These are phyloP conservation scores for Chelon auratus DNA, from an alignment of 2,797 vertebrate genomes.

Conservation along the genomic window DNA sequence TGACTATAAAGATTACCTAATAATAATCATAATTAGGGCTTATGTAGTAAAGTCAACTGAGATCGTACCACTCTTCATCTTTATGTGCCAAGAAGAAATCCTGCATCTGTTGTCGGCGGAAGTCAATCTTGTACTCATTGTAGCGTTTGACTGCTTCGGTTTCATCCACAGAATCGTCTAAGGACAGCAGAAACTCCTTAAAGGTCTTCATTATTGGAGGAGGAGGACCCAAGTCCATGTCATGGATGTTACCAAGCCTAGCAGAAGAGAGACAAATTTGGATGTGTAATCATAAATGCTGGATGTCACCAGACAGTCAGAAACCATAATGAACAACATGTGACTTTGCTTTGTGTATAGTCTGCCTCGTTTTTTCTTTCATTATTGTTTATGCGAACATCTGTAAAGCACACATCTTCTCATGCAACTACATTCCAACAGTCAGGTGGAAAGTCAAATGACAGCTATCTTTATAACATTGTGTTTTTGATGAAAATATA, in stretches of 20 bases:
- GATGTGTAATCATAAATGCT: too few species aligned
- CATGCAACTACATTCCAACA: too few species aligned
- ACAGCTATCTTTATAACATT: too few species aligned
- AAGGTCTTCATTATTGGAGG: constrained; percentile 94
- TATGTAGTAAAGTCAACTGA: constrained; percentile 41
- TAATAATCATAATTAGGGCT: not conserved
- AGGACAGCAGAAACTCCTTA: constrained; percentile 93
- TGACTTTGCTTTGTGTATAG: too few species aligned
- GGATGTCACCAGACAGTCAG: too few species aligned
- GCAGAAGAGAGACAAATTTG: not conserved
- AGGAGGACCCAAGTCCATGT: constrained; percentile 91
- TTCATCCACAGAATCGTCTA: constrained; percentile 96
- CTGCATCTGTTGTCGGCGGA: constrained; percentile 96
- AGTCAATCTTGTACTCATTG: constrained; percentile 96
- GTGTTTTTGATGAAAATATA: too few species aligned
- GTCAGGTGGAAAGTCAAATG: too few species aligned
- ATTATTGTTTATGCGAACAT: too few species aligned
- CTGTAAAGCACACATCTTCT: too few species aligned
- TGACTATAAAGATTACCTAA: not conserved
- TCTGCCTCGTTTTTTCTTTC: too few species aligned
- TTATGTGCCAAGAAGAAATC: constrained; percentile 97
- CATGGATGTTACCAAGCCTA: constrained; percentile 93
- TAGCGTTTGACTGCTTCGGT: constrained; percentile 95
- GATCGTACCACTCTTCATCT: constrained; percentile 95
- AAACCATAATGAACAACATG: too few species aligned